phyloP scores from a whole-genome alignment of 2,888 invertebrate species.

The Napeogenes sylphis region DNA sequence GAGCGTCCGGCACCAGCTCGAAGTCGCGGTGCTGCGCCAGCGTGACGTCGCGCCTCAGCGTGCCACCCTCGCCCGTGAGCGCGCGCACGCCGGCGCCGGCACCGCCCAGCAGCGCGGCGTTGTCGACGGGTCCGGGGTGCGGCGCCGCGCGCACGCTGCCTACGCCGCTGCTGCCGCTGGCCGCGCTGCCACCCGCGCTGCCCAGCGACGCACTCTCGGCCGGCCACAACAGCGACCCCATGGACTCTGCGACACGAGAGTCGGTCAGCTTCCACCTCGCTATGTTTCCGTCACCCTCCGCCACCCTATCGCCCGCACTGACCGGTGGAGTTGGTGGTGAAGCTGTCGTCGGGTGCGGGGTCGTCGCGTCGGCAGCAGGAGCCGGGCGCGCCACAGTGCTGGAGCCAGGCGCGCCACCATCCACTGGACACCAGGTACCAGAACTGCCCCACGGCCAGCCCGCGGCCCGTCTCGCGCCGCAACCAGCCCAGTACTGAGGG shows the following conservation, averaged over 20 bases:
- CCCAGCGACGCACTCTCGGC: constrained; percentile 80
- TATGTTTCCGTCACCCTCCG: neutral
- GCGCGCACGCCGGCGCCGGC: constrained; percentile 77
- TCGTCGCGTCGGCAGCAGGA: constrained; percentile 66
- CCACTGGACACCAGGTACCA: constrained; percentile 92
- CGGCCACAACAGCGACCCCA: constrained; percentile 79
- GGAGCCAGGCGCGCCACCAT: constrained; percentile 92
- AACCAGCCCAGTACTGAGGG: constrained; percentile 86
- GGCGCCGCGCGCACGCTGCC: constrained; percentile 64
- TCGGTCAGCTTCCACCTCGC: too few relatives aligned
- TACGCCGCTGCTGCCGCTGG: constrained; percentile 80
- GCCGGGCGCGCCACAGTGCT: constrained; percentile 73
- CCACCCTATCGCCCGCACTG: constrained; percentile 13
- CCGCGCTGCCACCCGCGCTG: constrained; percentile 82
- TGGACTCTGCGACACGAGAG: constrained; percentile 67
- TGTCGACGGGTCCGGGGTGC: constrained; percentile 86
- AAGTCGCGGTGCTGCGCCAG: constrained; percentile 89
- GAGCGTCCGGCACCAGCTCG: constrained; percentile 89
- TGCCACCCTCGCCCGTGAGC: constrained; percentile 92
- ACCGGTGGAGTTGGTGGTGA: constrained; percentile 80
- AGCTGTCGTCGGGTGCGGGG: constrained; percentile 82
- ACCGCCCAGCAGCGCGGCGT: constrained; percentile 81
- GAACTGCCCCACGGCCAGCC: constrained; percentile 88
- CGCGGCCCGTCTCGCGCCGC: constrained; percentile 84
- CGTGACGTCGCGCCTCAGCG: constrained; percentile 84